Evolutionary conservation across 2,797 vertebrate species (phyloP).

Genomic region (Florisuga fusca): DNA sequence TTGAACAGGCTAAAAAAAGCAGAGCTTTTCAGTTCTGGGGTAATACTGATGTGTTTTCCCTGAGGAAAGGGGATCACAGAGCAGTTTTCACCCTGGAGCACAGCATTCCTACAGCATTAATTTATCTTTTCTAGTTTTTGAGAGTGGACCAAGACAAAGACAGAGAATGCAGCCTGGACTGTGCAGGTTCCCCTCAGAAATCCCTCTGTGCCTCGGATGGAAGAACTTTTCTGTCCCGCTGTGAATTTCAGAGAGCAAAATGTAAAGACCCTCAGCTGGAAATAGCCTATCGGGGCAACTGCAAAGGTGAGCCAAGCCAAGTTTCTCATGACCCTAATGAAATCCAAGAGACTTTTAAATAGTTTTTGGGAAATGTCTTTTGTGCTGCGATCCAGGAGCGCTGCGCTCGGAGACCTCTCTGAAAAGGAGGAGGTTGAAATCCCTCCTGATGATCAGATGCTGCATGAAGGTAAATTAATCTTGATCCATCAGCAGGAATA

Average conservation of each 20-base stretch:
- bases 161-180: conserved; percentile 93
- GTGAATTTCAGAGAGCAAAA: conserved; percentile 96
- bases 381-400: background rate
- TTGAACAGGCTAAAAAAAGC: background rate
- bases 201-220: conserved; percentile 94
- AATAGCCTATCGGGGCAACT: conserved; percentile 88
- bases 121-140: conserved; percentile 83
- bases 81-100: background rate
- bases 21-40: background rate
- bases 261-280: conserved; percentile 96
- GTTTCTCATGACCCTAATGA: background rate
- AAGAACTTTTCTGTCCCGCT: conserved; percentile 93
- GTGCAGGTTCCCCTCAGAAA: conserved; percentile 86
- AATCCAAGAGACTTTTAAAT: background rate
- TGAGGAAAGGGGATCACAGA: background rate
- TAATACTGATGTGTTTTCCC: background rate
- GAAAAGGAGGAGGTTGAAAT: background rate
- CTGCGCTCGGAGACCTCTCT: background rate
- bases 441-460: background rate
- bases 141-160: conserved; percentile 93
- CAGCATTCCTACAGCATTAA: background rate
- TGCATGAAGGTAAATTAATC: background rate
- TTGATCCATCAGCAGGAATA: background rate
- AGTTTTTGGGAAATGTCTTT: background rate
- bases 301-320: conserved; percentile 88